phyloP scores from a whole-genome alignment of 1,140 invertebrate species.

The Trachymyrmex septentrionalis region DNA sequence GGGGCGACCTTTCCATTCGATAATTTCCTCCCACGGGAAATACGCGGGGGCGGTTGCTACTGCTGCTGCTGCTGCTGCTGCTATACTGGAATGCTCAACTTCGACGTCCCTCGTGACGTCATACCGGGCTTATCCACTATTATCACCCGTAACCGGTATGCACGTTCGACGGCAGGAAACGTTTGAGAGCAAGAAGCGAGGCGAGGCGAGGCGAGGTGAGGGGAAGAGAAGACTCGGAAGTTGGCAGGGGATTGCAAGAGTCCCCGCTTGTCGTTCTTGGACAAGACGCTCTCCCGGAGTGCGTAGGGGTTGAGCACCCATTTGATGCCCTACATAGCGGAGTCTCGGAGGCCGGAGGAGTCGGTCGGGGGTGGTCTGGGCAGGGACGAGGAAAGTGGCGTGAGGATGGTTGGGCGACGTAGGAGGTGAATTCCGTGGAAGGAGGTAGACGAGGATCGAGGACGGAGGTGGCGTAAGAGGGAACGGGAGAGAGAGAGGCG shows the following conservation, averaged over 20 bases:
- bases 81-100: conserved; percentile 55
- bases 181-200: background rate
- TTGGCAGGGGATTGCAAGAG: conserved; percentile 2
- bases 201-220: no score
- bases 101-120: conserved; percentile 50
- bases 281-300: conserved; percentile 76
- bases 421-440: conserved; percentile 65
- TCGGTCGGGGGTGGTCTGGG: conserved; percentile 70
- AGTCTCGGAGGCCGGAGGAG: conserved; percentile 67
- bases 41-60: conserved; percentile 25
- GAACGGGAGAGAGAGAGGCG: conserved; percentile 73
- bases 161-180: conserved; percentile 26
- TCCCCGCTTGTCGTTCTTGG: conserved; percentile 56
- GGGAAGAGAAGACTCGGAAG: background rate
- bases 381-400: conserved; percentile 75
- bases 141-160: conserved; percentile 40
- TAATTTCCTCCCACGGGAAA: conserved; percentile 64
- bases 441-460: conserved; percentile 71
- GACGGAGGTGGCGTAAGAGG: conserved; percentile 62
- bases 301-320: conserved; percentile 82
- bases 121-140: conserved; percentile 49
- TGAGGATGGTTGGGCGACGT: conserved; percentile 70
- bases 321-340: conserved; percentile 82
- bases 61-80: conserved; percentile 25
- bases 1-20: conserved; percentile 61